Base-by-base conservation (phyloP, 2,113 vertebrate genomes). In the Microcebus tavaratra region DNA sequence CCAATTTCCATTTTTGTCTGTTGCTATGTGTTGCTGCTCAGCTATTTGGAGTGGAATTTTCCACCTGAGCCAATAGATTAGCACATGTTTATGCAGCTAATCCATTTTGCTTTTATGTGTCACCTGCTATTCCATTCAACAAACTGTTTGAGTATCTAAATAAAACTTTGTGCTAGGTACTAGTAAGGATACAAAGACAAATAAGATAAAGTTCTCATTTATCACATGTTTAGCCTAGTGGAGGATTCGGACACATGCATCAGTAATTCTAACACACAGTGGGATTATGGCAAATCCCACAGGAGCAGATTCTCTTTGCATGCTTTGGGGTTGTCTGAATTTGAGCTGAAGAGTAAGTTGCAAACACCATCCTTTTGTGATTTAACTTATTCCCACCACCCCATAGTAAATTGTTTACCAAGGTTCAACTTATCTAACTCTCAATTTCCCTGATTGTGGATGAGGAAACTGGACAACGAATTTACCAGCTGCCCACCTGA, bases 121-220 rank as follows among this genome's bases (percentile, higher is more conserved):
- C 78, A 83, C n/a, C 73, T 85, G 78, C 25, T 93, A 75, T 63
- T 93, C n/a, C 23, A 48, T 96, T 95, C 36, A 80, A 34, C 36
- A 59, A 81, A 91, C 21, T 72, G 53, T n/a, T 63, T 61, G 48
- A 78, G 31, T 53, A 39, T 90, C 59, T 92, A 84, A 90, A 86
- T 63, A 82, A 85, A 91, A 11, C 23, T n/a, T 79, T 20, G 12
- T 93, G 50, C 68, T 80, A 55, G n/a, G 15, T 72, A 6, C 23
- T n/a, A 21, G 88, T 75, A 85, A 59, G 39, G 34, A 42, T 31
- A 39, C 7, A 83, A 83, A 80, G 80, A 84, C 34, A 94, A 83
- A 39, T 39, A 59, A 91, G 65, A 91, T 78, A 8, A 73, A 61
- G 20, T 84, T 76, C 21, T 21, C 65, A 9, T 36, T 88, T 73